These are phyloP conservation scores for Origma solitaria DNA, from an alignment of 2,113 vertebrate genomes.

Conservation along the genomic window DNA sequence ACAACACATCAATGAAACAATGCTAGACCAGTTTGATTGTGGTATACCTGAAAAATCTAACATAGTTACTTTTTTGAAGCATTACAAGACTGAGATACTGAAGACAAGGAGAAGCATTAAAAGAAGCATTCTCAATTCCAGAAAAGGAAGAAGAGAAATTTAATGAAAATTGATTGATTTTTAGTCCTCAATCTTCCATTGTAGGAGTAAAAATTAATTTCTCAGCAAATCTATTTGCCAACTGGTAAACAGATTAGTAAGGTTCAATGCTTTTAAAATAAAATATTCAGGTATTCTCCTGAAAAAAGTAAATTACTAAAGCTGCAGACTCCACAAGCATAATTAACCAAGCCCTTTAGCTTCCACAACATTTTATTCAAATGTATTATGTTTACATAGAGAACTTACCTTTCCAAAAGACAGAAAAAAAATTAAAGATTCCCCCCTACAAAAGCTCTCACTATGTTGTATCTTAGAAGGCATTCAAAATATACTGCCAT, in stretches of 20 bases:
- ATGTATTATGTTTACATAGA: not conserved
- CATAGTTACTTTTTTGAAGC: not conserved
- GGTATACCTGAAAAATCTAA: not conserved
- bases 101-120: not conserved
- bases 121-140: not conserved
- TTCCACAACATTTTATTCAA: not conserved
- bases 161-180: not conserved
- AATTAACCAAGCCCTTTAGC: not conserved
- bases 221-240: conserved; percentile 25
- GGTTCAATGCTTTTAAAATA: not conserved
- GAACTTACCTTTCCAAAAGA: not conserved
- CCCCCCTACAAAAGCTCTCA: not conserved
- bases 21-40: not conserved
- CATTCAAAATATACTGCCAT: not conserved
- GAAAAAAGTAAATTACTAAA: not conserved
- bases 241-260: not conserved
- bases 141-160: conserved; percentile 9
- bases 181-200: not conserved
- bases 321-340: not conserved
- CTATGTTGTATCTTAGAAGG: not conserved
- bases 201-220: conserved; percentile 7
- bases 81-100: not conserved
- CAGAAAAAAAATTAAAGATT: not conserved
- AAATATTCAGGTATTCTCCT: not conserved
- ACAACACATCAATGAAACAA: not conserved